Percentiles rank a stretch among this genome's conserved stretches.
Evolutionary conservation across 2,113 vertebrate species (phyloP).

Genomic region (Gnathonemus longibarbis): DNA sequence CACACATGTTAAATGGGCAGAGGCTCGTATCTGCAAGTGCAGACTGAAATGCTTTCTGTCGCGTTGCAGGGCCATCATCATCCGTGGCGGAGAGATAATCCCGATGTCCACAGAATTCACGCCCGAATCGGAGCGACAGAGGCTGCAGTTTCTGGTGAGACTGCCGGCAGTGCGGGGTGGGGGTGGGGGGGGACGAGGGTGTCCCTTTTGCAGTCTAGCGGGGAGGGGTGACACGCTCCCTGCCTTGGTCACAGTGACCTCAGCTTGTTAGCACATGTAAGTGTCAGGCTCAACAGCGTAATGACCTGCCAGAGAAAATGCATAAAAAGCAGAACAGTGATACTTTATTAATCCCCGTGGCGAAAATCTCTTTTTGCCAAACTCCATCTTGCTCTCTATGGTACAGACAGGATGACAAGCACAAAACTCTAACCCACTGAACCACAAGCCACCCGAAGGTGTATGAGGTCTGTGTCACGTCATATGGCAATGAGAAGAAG

Average conservation of each 20-base stretch:
- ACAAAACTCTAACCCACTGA: neutral
- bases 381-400: too few relatives aligned
- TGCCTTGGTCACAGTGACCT: neutral
- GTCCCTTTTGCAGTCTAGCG: neutral
- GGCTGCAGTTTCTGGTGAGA: conserved; percentile 94
- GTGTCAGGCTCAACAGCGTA: neutral
- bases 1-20: neutral
- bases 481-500: neutral
- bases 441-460: neutral
- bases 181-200: neutral
- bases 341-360: neutral
- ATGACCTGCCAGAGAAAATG: neutral
- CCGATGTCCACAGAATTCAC: conserved; percentile 95
- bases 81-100: conserved; percentile 81
- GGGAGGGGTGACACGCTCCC: neutral
- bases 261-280: neutral
- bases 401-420: neutral
- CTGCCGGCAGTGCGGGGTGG: neutral
- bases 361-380: too few relatives aligned
- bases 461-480: neutral
- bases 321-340: neutral
- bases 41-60: neutral
- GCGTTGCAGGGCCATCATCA: conserved; percentile 82
- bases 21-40: neutral
- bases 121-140: conserved; percentile 86